Conservation (phyloP, 2,797 vertebrate genomes). For the Chaetodon trifasciatus region DNA sequence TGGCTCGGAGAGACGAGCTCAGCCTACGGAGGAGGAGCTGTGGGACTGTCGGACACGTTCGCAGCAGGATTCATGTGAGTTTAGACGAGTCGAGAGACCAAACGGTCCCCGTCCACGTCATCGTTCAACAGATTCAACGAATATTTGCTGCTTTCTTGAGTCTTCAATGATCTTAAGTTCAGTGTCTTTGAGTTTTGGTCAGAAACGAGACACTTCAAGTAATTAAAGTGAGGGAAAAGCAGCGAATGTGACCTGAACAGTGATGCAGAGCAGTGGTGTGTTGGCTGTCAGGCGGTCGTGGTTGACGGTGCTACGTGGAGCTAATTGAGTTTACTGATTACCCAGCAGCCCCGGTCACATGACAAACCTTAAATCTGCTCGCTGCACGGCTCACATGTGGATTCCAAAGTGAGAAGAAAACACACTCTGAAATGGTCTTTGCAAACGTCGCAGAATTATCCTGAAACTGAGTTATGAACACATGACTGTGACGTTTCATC, state of each 20-base stretch:
- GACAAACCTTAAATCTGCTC: slow-evolving; percentile 2
- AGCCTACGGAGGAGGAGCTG: slow-evolving; percentile 92
- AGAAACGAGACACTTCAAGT: not conserved
- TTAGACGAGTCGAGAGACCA: not conserved
- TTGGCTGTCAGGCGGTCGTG: no score
- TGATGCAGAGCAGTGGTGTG: no score
- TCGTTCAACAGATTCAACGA: not conserved
- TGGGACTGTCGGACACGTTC: slow-evolving; percentile 91
- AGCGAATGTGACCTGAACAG: not conserved
- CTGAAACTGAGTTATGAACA: no score
- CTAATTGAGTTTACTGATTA: slow-evolving; percentile 43
- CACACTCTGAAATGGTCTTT: not conserved
- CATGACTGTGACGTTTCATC: not conserved
- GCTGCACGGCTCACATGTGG: not conserved
- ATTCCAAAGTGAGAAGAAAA: not conserved
- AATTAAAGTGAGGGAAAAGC: not conserved
- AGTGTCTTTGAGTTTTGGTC: not conserved
- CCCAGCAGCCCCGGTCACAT: slow-evolving; percentile 29
- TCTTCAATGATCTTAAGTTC: not conserved
- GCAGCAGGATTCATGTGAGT: slow-evolving; percentile 96
- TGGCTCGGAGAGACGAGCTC: slow-evolving; percentile 98
- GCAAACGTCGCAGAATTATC: not conserved
- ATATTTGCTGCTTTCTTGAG: not conserved
- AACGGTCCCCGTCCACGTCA: no score
- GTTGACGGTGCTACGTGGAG: not conserved